phyloP scores from a whole-genome alignment of 2,888 invertebrate species.

The Nematopogon swammerdamellus region DNA sequence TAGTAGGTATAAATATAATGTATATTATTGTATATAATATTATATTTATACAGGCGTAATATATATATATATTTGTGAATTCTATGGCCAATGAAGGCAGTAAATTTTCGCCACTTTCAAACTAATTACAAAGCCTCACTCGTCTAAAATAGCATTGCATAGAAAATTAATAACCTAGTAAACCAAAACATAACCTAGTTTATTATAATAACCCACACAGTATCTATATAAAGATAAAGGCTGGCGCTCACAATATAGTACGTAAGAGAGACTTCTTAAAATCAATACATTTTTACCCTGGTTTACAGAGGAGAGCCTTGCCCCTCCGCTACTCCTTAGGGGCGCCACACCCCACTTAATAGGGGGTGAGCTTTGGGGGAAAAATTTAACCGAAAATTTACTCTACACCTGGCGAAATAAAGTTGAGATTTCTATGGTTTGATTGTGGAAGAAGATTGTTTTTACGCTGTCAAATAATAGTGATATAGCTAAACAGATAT shows the following conservation, averaged over 20 bases:
- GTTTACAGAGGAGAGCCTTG: neutral
- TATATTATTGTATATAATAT: no score
- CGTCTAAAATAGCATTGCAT: no score
- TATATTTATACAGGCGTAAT: no score
- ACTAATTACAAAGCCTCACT: no score
- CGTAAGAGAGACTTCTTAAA: neutral
- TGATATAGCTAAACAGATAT: neutral
- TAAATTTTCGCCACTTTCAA: no score
- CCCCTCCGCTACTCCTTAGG: neutral
- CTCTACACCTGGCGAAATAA: neutral
- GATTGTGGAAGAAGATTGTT: neutral
- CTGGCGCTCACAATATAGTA: neutral
- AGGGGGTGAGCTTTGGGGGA: neutral
- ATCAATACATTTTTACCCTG: neutral
- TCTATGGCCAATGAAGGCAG: no score
- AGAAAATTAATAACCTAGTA: no score
- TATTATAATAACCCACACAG: neutral
- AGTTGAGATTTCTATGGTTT: neutral
- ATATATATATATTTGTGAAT: no score
- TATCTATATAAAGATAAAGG: neutral
- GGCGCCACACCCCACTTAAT: neutral
- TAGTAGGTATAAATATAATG: no score
- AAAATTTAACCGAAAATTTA: neutral
- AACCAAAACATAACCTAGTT: no score
- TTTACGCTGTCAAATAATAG: neutral